Evolutionary conservation across 2,888 invertebrate genomes (phyloP).

Genomic region (Hipparchia semele): DNA sequence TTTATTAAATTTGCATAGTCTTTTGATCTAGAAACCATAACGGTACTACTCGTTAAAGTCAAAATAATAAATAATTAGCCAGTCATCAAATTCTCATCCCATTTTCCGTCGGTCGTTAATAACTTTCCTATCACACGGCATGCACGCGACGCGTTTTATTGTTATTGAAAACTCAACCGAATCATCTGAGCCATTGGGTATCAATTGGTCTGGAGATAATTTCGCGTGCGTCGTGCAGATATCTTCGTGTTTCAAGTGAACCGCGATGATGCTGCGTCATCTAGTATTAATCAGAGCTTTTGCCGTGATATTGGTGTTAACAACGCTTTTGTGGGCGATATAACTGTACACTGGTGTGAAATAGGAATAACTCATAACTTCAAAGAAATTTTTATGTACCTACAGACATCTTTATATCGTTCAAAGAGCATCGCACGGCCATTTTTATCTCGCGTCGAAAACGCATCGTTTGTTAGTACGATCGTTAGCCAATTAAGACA

Average conservation of each 20-base stretch:
- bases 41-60: not conserved
- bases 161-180: slow-evolving; percentile 34
- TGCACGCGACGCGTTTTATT: slow-evolving; percentile 23
- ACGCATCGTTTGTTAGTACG: too few species aligned
- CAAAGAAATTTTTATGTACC: not conserved
- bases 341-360: slow-evolving; percentile 15
- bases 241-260: slow-evolving; percentile 16
- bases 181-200: slow-evolving; percentile 41
- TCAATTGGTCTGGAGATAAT: slow-evolving; percentile 29
- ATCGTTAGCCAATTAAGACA: too few species aligned
- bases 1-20: too few species aligned
- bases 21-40: not conserved
- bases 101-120: slow-evolving; percentile 11
- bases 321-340: slow-evolving; percentile 12
- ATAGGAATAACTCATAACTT: not conserved
- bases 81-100: slow-evolving; percentile 27
- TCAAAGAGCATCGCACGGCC: too few species aligned
- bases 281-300: slow-evolving; percentile 23
- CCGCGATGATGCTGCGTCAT: slow-evolving; percentile 25
- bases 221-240: slow-evolving; percentile 28
- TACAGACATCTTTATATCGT: too few species aligned
- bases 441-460: too few species aligned
- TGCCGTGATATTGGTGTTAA: slow-evolving; percentile 19
- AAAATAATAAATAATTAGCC: slow-evolving; percentile 3
- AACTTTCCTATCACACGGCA: slow-evolving; percentile 21